Conservation (phyloP, 2,888 invertebrate genomes). For the Ochlodes sylvanus region DNA sequence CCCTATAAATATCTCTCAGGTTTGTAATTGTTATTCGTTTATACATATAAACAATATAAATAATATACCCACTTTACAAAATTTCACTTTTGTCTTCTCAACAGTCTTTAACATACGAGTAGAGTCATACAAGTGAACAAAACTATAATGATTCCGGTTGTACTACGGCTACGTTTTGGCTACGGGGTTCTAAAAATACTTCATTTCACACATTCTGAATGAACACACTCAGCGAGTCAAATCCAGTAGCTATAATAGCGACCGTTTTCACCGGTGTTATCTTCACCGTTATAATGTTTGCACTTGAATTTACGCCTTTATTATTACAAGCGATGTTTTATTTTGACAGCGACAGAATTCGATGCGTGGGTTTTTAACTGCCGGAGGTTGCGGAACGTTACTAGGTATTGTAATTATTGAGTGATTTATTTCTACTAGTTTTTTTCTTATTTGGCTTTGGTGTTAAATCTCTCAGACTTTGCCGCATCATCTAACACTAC, state of each 20-base stretch:
- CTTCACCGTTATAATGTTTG: slow-evolving; percentile 12
- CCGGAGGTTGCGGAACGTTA: not conserved
- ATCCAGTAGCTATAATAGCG: not conserved
- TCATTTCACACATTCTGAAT: not conserved
- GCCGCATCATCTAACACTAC: not conserved
- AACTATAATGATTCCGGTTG: too few species aligned
- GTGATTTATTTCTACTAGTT: slow-evolving; percentile 3
- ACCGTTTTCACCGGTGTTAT: not conserved
- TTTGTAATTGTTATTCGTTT: too few species aligned
- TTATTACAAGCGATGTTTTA: slow-evolving; percentile 13
- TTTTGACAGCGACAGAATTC: slow-evolving; percentile 14
- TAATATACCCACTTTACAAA: too few species aligned
- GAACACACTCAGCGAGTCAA: not conserved
- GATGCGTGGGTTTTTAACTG: not conserved
- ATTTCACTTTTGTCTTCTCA: too few species aligned
- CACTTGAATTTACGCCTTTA: slow-evolving; percentile 10
- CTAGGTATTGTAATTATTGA: slow-evolving; percentile 12
- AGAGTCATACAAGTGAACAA: too few species aligned
- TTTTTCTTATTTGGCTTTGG: slow-evolving; percentile 8
- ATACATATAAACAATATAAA: too few species aligned
- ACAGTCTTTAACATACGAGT: too few species aligned
- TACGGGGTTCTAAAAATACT: not conserved
- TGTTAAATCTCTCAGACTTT: not conserved
- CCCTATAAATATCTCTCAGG: too few species aligned
- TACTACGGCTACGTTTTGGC: not conserved